Base-by-base conservation (phyloP, 1,140 invertebrate genomes). In the Drosophila bocqueti region DNA sequence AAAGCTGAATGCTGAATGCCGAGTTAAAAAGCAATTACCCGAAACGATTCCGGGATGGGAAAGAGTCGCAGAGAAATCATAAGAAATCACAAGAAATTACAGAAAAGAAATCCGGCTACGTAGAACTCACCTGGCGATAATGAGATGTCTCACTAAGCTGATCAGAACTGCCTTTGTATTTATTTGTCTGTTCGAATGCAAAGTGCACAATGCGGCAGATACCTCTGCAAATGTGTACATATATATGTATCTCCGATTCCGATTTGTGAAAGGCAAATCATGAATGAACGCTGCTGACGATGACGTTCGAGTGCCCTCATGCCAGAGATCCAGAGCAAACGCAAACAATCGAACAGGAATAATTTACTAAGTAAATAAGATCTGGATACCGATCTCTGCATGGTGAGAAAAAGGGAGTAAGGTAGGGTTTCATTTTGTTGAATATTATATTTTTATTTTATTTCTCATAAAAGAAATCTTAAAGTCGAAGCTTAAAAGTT, bases 321-420 rank as follows among this genome's bases (percentile, higher is more conserved):
- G 84, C 84, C 84, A 84, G 74, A 81, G 77, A 87, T 87, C 84
- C 84, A 89, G 85, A 90, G 84, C 84, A 87, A 87, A 87, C 77
- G 84, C 84, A 87, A 87, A 87, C 84, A 87, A 87, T 87, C 81
- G 85, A 85, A 90, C 85, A 90, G 85, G 85, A 90, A 89, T 89
- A 89, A 89, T 89, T 89, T 89, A 89, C 85, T 90, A 89, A 85
- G 85, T 90, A 89, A 89, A 89, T 89, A 89, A 85, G 60, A 89
- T 68, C 67, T 71, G 69, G 74, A 76, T 66, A 76, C 62, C 24
- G 69, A 71, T 59, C 43, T 38, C 47, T 68, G 54, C 59, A 75
- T 58, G 3, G 4, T 18, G 4, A 61, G 13, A 64, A 64, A 45
- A 31, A 9, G 6, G 29, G 29, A 29, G 29, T 29, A 29, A 29